Percentiles rank a stretch among this genome's conserved stretches.
Evolutionary conservation across 2,797 vertebrate species (phyloP).

Genomic region (Malacoctenus gilli): DNA sequence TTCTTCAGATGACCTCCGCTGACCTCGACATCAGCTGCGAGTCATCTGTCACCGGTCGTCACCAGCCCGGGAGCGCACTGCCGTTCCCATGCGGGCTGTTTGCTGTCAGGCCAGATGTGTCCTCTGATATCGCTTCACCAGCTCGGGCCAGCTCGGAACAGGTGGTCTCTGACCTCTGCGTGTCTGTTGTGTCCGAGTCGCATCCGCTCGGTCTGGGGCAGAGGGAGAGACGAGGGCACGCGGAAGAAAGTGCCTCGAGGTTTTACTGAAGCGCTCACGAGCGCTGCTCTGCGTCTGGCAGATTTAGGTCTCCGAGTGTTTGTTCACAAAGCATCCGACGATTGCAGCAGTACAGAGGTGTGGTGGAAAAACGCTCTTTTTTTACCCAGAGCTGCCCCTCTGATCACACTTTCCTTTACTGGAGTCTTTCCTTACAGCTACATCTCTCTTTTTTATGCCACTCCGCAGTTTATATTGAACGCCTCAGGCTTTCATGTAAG

Average conservation of each 20-base stretch:
- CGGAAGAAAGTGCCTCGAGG: conserved; percentile 8
- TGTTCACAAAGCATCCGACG: too few relatives aligned
- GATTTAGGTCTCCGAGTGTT: too few relatives aligned
- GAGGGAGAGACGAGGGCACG: conserved; percentile 8
- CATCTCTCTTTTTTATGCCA: conserved; percentile 9
- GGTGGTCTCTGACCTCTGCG: conserved; percentile 68
- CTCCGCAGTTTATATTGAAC: conserved; percentile 6
- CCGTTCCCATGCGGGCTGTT: conserved; percentile 65
- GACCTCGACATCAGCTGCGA: conserved; percentile 65
- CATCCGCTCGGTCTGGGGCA: conserved; percentile 18
- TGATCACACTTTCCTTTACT: not conserved
- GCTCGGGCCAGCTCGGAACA: conserved; percentile 55
- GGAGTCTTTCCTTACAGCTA: too few relatives aligned
- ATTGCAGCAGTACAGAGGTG: too few relatives aligned
- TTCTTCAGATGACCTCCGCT: conserved; percentile 36
- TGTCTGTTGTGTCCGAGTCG: conserved; percentile 25
- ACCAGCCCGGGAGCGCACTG: conserved; percentile 39
- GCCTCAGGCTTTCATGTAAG: not conserved
- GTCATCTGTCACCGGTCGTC: conserved; percentile 62
- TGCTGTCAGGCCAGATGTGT: conserved; percentile 73
- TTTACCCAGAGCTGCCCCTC: not conserved
- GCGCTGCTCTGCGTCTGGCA: too few relatives aligned
- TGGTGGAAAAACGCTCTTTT: too few relatives aligned
- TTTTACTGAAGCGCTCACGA: too few relatives aligned
- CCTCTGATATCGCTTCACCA: conserved; percentile 66